Conservation (phyloP, 2,888 invertebrate species). For the Perithous albicinctus region DNA sequence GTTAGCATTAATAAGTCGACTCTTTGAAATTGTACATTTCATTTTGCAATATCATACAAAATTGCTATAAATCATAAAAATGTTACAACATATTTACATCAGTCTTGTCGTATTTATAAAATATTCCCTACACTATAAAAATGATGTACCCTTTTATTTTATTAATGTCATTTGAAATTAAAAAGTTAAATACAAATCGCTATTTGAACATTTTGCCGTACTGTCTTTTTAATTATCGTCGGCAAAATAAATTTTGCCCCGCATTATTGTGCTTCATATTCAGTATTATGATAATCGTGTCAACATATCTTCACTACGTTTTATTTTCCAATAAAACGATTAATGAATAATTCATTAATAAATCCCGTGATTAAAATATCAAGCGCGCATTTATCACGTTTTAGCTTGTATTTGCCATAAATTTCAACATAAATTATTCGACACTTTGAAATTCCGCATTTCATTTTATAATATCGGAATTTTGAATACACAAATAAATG, state of each 20-base stretch:
- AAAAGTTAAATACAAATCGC: no score
- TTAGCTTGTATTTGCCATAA: background rate
- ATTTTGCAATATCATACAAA: no score
- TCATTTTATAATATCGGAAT: background rate
- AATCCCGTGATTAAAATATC: conserved; percentile 3
- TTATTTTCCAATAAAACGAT: background rate
- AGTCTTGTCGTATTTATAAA: no score
- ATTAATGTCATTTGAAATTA: no score
- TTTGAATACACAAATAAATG: background rate
- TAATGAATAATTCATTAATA: conserved; percentile 19
- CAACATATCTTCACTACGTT: background rate
- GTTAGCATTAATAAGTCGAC: no score
- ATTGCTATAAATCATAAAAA: no score
- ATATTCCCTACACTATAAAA: no score
- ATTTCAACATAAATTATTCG: background rate
- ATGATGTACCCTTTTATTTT: no score
- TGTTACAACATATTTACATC: no score
- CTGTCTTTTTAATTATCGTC: background rate
- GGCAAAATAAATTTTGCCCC: background rate
- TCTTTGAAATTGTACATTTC: no score
- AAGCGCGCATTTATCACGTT: background rate
- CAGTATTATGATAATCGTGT: background rate
- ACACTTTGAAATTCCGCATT: background rate
- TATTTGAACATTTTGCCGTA: background rate
- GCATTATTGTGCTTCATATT: background rate